Conservation (phyloP, 2,888 invertebrate genomes). For the Sepioteuthis lessoniana region DNA sequence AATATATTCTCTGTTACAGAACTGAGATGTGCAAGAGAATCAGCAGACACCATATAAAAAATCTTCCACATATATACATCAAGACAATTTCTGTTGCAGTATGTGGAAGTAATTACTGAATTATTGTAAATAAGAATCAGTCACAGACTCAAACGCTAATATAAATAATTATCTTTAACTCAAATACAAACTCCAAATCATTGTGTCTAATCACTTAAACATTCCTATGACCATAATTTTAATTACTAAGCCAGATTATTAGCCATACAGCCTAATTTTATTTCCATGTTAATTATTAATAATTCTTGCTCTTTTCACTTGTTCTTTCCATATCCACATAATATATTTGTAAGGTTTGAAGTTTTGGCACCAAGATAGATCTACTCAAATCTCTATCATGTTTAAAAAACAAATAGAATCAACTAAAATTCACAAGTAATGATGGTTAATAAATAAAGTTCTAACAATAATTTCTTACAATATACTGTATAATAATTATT, state of each 20-base stretch:
- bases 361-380: not conserved
- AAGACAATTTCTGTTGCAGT: too few species aligned
- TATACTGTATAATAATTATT: too few species aligned
- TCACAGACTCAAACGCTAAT: not conserved
- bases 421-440: too few species aligned
- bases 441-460: too few species aligned
- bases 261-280: not conserved
- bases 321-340: not conserved
- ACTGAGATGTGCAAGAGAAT: too few species aligned
- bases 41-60: too few species aligned
- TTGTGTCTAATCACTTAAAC: not conserved
- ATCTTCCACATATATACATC: too few species aligned
- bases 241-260: not conserved
- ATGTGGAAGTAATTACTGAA: too few species aligned
- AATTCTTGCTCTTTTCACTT: not conserved
- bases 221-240: not conserved
- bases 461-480: too few species aligned
- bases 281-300: not conserved
- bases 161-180: not conserved
- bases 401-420: too few species aligned
- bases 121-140: not conserved
- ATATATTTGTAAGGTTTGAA: not conserved
- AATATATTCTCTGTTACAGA: too few species aligned
- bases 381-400: not conserved
- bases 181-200: not conserved